Conservation (phyloP, 1,140 invertebrate genomes). For the Nasonia longicornis region DNA sequence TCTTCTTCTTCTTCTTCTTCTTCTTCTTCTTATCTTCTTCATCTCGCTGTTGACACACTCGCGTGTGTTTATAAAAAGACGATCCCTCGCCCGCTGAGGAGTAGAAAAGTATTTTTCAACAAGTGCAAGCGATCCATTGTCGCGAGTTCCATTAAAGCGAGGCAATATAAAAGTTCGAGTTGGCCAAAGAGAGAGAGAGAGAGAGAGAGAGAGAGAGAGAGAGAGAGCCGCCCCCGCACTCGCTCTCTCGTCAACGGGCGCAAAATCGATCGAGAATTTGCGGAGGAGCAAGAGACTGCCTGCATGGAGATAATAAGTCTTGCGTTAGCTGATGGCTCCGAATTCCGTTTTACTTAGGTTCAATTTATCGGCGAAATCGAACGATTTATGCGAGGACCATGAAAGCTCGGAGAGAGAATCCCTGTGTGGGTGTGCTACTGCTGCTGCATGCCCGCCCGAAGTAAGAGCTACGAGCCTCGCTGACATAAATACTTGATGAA, state of each 20-base stretch:
- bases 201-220: background rate
- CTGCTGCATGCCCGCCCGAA: background rate
- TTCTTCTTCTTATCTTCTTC: background rate
- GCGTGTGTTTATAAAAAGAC: too few species aligned
- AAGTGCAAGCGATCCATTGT: background rate
- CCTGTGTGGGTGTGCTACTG: background rate
- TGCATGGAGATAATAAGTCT: slow-evolving; percentile 32
- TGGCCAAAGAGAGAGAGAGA: background rate
- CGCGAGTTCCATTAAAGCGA: background rate
- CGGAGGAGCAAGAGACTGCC: background rate
- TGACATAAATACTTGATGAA: slow-evolving; percentile 39
- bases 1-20: background rate
- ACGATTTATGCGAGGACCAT: slow-evolving; percentile 34
- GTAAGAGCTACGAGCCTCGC: slow-evolving; percentile 26
- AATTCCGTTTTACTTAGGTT: slow-evolving; percentile 41
- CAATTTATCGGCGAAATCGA: slow-evolving; percentile 41
- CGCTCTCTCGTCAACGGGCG: slow-evolving; percentile 1
- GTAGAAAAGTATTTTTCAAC: background rate
- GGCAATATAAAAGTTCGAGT: slow-evolving; percentile 3
- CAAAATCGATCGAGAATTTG: slow-evolving; percentile 16
- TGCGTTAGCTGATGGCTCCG: slow-evolving; percentile 26
- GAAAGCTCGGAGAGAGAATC: slow-evolving; percentile 7
- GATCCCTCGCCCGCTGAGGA: too few species aligned
- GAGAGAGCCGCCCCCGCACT: too few species aligned
- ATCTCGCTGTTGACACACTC: background rate